These are phyloP conservation scores for Brachynemurus nebulosus DNA, from an alignment of 2,888 invertebrate species.

Conservation along the genomic window DNA sequence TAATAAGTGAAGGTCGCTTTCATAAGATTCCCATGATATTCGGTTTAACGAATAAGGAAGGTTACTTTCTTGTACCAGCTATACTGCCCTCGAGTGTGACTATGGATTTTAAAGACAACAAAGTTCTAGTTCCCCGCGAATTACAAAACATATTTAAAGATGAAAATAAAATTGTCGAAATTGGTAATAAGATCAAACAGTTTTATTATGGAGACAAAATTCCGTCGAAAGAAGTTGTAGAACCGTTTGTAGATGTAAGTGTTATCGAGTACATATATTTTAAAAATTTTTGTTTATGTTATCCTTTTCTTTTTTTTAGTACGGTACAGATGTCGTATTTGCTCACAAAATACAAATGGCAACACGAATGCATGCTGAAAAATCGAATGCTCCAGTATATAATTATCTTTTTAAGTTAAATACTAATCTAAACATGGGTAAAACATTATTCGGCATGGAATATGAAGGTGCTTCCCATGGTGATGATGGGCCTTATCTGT, in stretches of 20 bases:
- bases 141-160: background rate
- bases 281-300: background rate
- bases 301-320: no score
- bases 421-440: background rate
- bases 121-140: background rate
- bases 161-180: background rate
- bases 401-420: background rate
- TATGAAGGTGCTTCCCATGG: background rate
- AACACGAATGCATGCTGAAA: background rate
- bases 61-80: no score
- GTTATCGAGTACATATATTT: no score
- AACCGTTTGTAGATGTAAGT: background rate
- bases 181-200: background rate
- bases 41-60: background rate
- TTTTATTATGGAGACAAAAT: no score
- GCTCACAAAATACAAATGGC: background rate
- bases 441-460: background rate
- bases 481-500: background rate
- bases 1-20: background rate
- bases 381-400: background rate
- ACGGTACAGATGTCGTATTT: background rate
- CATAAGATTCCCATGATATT: background rate
- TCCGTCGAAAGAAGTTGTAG: no score
- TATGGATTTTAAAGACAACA: background rate
- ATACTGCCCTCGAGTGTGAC: background rate